Conservation (phyloP, 2,797 vertebrate species). For the Tenualosa thibaudeaui region DNA sequence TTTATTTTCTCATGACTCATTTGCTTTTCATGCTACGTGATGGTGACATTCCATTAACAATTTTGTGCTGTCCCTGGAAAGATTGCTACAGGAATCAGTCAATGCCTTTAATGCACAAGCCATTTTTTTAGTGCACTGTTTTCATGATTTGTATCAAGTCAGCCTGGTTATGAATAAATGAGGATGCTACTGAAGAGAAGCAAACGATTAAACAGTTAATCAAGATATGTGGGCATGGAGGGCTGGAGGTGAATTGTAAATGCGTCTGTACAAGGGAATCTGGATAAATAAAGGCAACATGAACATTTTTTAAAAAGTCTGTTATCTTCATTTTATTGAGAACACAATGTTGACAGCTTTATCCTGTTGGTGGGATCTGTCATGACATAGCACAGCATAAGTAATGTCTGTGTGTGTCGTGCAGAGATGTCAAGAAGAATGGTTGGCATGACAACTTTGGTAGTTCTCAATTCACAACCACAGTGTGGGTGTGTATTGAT, state of each 20-base stretch:
- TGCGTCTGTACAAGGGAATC: slow-evolving; percentile 42
- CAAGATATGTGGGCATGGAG: neutral
- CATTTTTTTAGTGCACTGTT: neutral
- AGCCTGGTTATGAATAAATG: neutral
- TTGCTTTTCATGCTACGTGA: neutral
- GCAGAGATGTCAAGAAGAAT: neutral
- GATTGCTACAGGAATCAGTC: neutral
- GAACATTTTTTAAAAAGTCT: neutral
- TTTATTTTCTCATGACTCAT: neutral
- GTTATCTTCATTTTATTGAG: neutral
- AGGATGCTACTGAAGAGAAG: neutral
- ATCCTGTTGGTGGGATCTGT: neutral
- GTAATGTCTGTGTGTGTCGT: neutral
- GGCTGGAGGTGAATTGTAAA: neutral
- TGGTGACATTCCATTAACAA: neutral
- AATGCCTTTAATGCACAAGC: neutral
- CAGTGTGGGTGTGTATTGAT: neutral
- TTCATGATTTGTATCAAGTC: slow-evolving; percentile 6
- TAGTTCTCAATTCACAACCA: neutral
- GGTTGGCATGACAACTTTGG: neutral
- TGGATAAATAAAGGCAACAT: slow-evolving; percentile 34
- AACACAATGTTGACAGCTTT: neutral
- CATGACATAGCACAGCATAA: neutral
- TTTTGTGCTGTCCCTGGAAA: neutral
- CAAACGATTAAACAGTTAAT: neutral